Base-by-base conservation (phyloP, 2,113 vertebrate species). In the Microtus richardsoni region DNA sequence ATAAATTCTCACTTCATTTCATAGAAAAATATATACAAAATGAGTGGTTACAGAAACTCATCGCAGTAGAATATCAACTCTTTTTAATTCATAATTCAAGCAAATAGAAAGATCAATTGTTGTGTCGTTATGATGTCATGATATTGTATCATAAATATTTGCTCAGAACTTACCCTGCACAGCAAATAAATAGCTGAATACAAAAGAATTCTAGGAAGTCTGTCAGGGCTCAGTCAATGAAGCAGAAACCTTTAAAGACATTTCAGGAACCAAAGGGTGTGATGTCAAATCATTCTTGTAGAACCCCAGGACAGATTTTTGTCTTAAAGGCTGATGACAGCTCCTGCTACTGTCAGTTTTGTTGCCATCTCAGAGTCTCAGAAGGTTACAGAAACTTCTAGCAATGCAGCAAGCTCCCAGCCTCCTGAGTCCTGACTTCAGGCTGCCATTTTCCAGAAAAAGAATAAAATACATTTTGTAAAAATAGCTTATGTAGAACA, bases 1-100 rank as follows among this genome's bases (percentile, higher is more conserved):
- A 96, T 78, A 90, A 90, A 88, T 83, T 26, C 22, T 82, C 66
- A 12, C 39, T 93, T 70, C 3, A n/a, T 60, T 39, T 60, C 22
- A 87, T 10, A 52, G 58, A 49, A 3, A 64, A 3, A 91, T 22
- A 41, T 33, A 60, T 77, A 80, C 33, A 94, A 88, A 80, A 96
- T 71, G 26, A n/a, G 75, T 36, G n/a, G 87, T 93, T 74, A 58
- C 54, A 14, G 78, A 89, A 60, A 30, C 17, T 44, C 44, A 19
- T 78, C 21, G 41, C 16, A 68, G 3, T 66, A 52, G 88, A 95
- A 64, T 49, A 83, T 41, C 33, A 62, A 36, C 58, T 60, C 75
- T 74, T 62, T 36, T 49, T 82, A 94, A 66, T 52, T 24, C 24
- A 26, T 96, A 93, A 19, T 84, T 91, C 71, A 39, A 74, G 24